These are phyloP conservation scores for Falco rusticolus DNA, from an alignment of 2,797 vertebrate species.

Conservation along the genomic window DNA sequence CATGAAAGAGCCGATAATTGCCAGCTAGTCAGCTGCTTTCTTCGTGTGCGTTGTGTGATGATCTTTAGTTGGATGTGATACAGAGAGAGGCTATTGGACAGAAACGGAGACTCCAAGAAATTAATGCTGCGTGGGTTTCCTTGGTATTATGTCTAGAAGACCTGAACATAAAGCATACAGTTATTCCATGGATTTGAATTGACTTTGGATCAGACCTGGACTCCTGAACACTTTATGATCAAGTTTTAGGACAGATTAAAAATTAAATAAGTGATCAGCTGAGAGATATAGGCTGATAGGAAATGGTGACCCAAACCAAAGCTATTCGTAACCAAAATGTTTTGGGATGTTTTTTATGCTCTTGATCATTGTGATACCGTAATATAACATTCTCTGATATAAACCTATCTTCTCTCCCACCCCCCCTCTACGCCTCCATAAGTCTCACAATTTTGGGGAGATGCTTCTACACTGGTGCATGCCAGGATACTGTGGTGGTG, in stretches of 20 bases:
- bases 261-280: neutral
- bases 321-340: neutral
- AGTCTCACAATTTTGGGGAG: neutral
- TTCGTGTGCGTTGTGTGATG: constrained; percentile 22
- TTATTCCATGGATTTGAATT: neutral
- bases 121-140: neutral
- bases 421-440: too few relatives aligned
- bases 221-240: neutral
- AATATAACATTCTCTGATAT: neutral
- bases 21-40: constrained; percentile 45
- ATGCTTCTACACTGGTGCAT: accelerated
- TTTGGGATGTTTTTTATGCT: neutral
- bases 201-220: neutral
- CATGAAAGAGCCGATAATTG: constrained; percentile 71
- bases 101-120: constrained; percentile 5
- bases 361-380: neutral
- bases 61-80: constrained; percentile 51
- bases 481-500: neutral
- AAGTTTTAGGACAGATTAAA: neutral
- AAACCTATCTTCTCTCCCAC: neutral
- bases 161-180: neutral
- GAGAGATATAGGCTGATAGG: neutral
- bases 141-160: neutral
- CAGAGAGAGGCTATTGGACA: neutral
- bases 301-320: neutral